Conservation (phyloP, 1,140 invertebrate genomes). For the Tigriopus japonicus region DNA sequence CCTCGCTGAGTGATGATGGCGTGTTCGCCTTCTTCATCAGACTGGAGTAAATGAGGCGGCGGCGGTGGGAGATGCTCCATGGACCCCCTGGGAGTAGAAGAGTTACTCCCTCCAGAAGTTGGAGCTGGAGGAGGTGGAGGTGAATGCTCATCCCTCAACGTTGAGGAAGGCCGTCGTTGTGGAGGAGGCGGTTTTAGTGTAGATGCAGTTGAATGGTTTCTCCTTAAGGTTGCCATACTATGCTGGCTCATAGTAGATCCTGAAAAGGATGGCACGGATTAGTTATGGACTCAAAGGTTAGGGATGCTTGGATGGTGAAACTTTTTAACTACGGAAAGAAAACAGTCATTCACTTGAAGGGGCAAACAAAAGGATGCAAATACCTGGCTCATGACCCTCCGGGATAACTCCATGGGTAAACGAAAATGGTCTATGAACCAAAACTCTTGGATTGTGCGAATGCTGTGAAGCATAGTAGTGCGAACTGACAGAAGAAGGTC, state of each 20-base stretch:
- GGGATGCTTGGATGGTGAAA: too few relatives aligned
- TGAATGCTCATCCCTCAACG: neutral
- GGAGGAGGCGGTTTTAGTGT: neutral
- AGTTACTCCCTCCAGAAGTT: conserved; percentile 5
- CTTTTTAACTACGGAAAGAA: too few relatives aligned
- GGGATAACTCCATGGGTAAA: conserved; percentile 1
- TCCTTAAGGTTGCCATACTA: neutral
- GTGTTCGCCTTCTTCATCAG: conserved; percentile 1
- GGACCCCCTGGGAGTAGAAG: conserved; percentile 1
- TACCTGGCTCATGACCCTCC: neutral
- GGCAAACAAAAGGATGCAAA: too few relatives aligned
- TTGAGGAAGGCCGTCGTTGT: neutral
- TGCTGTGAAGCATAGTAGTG: neutral
- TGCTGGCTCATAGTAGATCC: neutral
- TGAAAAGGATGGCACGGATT: too few relatives aligned
- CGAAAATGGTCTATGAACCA: neutral
- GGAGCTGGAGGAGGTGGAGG: neutral
- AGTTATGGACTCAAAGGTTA: too few relatives aligned
- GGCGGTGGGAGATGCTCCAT: conserved; percentile 14
- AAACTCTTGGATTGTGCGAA: neutral
- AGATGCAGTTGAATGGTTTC: neutral
- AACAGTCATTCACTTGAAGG: too few relatives aligned
- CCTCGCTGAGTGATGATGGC: neutral
- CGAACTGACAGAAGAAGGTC: too few relatives aligned
- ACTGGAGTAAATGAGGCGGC: conserved; percentile 12